Percentiles rank a stretch among this genome's conserved stretches.
phyloP scores from a whole-genome alignment of 2,888 invertebrate species.

The Liposcelis brunnea region DNA sequence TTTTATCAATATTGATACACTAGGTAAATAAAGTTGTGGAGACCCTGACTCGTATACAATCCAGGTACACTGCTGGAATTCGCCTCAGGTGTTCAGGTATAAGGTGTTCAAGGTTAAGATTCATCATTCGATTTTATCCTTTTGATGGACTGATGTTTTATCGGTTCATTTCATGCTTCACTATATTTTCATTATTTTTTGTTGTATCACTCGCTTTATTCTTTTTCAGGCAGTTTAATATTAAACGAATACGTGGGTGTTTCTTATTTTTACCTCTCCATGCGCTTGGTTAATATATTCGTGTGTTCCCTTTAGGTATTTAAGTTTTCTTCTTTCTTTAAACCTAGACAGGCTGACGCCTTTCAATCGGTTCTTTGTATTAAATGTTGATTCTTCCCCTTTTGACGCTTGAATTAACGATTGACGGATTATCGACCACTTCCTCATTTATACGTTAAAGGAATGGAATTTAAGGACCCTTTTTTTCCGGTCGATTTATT shows the following conservation, averaged over 20 bases:
- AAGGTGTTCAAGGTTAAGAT: slow-evolving; percentile 6
- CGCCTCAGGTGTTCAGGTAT: not conserved
- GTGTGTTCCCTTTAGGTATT: not conserved
- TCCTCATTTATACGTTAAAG: too few species aligned
- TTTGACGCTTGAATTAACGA: too few species aligned
- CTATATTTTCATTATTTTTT: slow-evolving; percentile 9
- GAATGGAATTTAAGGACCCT: too few species aligned
- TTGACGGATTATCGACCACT: too few species aligned
- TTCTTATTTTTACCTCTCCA: slow-evolving; percentile 3
- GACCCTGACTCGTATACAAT: not conserved
- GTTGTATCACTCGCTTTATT: not conserved
- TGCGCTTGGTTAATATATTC: not conserved
- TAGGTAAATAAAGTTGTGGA: not conserved
- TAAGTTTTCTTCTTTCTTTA: not conserved
- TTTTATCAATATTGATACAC: not conserved
- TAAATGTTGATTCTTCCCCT: too few species aligned
- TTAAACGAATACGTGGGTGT: slow-evolving; percentile 1
- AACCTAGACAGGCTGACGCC: slow-evolving; percentile 1
- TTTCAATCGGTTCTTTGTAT: not conserved
- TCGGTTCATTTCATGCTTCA: slow-evolving; percentile 9
- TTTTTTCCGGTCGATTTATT: too few species aligned
- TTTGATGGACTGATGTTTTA: not conserved
- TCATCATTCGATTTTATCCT: slow-evolving; percentile 1
- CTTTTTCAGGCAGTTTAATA: slow-evolving; percentile 1
- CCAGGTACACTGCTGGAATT: not conserved